Evolutionary conservation across 2,797 vertebrate genomes (phyloP), one percentile per base, ranked within the genome.

Genomic region (Esox lucius): DNA sequence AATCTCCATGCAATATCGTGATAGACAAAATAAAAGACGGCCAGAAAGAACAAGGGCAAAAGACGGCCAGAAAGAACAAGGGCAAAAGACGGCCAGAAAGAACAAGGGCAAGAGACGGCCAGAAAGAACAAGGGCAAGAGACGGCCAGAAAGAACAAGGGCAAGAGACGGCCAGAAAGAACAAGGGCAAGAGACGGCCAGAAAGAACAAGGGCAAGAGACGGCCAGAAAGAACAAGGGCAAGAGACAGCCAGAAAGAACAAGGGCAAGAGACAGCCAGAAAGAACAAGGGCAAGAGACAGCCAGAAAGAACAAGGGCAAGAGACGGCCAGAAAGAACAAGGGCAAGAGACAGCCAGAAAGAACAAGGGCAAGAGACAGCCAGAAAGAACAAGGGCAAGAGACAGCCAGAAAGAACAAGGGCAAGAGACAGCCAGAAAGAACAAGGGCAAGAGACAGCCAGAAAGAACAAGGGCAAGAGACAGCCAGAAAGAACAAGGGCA

Each of bases 21-120:
- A 53, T 65, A 77, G 65, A 73, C 17, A 62, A 61, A 61, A 28
- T 24, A 7, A 70, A 22, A 70, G 16, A 19, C 9, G 19, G 15
- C 33, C 9, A 35, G 39, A 68, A 33, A 62, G 61, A 61, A 28
- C 22, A 22, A 13, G 8, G 24, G 12, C 24, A 7, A 70, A 22
- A 70, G 16, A 19, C 9, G 19, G 15, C 33, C 9, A 35, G 39
- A 68, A 33, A 31, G 31, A 8, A 35, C 1, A n/a, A 31, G 22
- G 35, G 22, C 6, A n/a, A 17, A 24, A n/a, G n/a, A 53, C n/a
- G n/a, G n/a, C n/a, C n/a, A n/a, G n/a, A n/a, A 33, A 31, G 31
- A 8, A 35, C 1, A n/a, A 31, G 22, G 35, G 22, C 6, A n/a
- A 17, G 24, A n/a, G n/a, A 53, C n/a, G n/a, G n/a, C n/a, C n/a